Evolutionary conservation across 2,888 invertebrate genomes (phyloP), one percentile per base, ranked within the genome.

Genomic region (Artemia sp.): DNA sequence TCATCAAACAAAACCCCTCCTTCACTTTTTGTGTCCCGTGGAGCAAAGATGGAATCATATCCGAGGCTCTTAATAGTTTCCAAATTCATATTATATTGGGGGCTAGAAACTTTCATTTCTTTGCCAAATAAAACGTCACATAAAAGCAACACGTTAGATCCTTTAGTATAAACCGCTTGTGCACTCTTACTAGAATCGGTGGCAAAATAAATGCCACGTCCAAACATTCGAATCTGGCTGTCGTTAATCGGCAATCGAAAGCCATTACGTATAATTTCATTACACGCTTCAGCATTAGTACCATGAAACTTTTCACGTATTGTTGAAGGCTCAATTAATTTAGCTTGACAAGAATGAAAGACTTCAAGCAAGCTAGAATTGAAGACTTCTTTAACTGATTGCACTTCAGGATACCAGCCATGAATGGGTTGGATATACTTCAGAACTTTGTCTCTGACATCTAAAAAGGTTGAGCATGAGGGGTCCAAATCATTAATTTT

Each of bases 171-270:
- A 8, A 67, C 50, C 9, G 66, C 67, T 19, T 70, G 70, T 12
- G 70, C 70, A 24, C 70, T 70, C 12, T 70, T 70, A 66, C 70
- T 70, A 51, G 64, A 51, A 67, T 70, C 70, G 10, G 70, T 70
- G 4, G 70, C 67, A 14, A 70, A 70, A 24, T 70, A 70, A 19
- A 70, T 51, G 7, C 70, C 70, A 24, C 14, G 14, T 3, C 70
- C 70, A 14, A 50, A 70, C 70, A 70, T 70, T 58, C 58, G 8
- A n/a, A 14, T n/a, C 9, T n/a, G n/a, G 12, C 67, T 67, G 10
- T 12, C 7, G 3, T 14, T 51, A 14, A 19, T 12, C 8, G 70
- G 70, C 51, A 70, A 14, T n/a, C 67, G 66, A 66, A 70, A 70
- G n/a, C 70, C 70, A 50, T 67, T 14, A n/a, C 12, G 9, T 9